phyloP scores from a whole-genome alignment of 2,888 invertebrate genomes.

The Oscheius sp. region DNA sequence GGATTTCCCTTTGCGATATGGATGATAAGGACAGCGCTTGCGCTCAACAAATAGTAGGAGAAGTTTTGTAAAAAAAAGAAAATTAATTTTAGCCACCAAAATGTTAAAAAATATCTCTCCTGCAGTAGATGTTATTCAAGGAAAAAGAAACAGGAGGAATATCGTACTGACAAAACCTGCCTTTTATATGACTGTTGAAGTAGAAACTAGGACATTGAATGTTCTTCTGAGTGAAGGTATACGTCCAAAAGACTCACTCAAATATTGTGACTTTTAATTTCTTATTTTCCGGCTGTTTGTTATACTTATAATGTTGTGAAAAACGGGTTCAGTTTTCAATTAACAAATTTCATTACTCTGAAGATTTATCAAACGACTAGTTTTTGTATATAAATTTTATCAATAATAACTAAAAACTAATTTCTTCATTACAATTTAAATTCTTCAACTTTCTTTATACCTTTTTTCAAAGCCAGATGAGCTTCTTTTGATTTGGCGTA shows the following conservation, averaged over 20 bases:
- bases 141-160: conserved; percentile 38
- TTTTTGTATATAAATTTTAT: too few relatives aligned
- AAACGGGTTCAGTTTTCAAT: too few relatives aligned
- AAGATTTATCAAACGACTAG: too few relatives aligned
- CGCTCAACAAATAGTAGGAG: conserved; percentile 47
- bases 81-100: conserved; percentile 52
- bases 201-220: conserved; percentile 67
- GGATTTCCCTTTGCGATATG: conserved; percentile 70
- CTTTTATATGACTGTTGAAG: conserved; percentile 63
- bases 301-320: too few relatives aligned
- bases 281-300: neutral
- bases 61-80: neutral
- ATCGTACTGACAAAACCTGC: conserved; percentile 58
- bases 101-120: conserved; percentile 43
- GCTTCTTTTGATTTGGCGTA: too few relatives aligned
- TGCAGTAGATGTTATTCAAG: conserved; percentile 20
- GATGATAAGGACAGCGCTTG: conserved; percentile 49
- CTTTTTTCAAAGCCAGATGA: too few relatives aligned
- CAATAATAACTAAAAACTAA: too few relatives aligned
- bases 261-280: conserved; percentile 64
- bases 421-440: too few relatives aligned
- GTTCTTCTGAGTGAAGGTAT: conserved; percentile 67
- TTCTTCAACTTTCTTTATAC: too few relatives aligned
- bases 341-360: too few relatives aligned
- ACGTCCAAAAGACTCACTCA: conserved; percentile 61